phyloP scores from a whole-genome alignment of 2,113 vertebrate species.

The Forbesichthys papilliferus region DNA sequence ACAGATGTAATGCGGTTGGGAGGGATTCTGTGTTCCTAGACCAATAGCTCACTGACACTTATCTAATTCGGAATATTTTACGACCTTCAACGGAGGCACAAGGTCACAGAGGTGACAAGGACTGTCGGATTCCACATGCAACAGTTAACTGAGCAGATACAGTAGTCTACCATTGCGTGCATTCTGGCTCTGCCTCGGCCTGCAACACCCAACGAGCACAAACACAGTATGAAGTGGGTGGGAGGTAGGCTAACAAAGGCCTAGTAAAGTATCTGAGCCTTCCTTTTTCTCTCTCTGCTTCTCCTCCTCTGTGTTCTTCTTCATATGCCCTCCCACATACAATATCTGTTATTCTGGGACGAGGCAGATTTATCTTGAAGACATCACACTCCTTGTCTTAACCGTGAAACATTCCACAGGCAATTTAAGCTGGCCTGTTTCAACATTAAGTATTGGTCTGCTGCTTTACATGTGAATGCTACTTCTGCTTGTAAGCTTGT shows the following conservation, averaged over 20 bases:
- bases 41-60: constrained; percentile 63
- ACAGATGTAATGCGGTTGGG: constrained; percentile 48
- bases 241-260: constrained; percentile 52
- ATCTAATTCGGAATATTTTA: constrained; percentile 61
- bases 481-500: too few relatives aligned
- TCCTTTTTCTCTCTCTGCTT: constrained; percentile 46
- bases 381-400: constrained; percentile 2
- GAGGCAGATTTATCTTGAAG: constrained; percentile 25
- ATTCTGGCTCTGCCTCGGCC: background rate
- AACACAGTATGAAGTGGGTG: constrained; percentile 30
- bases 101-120: constrained; percentile 38
- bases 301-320: constrained; percentile 17
- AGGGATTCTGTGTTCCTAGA: constrained; percentile 55
- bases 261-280: constrained; percentile 39
- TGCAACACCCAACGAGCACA: background rate
- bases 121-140: constrained; percentile 21
- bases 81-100: constrained; percentile 22
- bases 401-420: too few relatives aligned
- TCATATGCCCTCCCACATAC: constrained; percentile 15
- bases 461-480: too few relatives aligned
- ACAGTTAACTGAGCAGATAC: background rate
- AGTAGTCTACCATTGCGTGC: background rate
- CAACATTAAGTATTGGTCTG: background rate
- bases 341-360: constrained; percentile 30
- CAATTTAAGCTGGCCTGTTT: too few relatives aligned